A percentile compares a stretch with the other conserved stretches of the same genome.
phyloP scores from a whole-genome alignment of 1,140 invertebrate genomes.

The Pseudoatta argentina region DNA sequence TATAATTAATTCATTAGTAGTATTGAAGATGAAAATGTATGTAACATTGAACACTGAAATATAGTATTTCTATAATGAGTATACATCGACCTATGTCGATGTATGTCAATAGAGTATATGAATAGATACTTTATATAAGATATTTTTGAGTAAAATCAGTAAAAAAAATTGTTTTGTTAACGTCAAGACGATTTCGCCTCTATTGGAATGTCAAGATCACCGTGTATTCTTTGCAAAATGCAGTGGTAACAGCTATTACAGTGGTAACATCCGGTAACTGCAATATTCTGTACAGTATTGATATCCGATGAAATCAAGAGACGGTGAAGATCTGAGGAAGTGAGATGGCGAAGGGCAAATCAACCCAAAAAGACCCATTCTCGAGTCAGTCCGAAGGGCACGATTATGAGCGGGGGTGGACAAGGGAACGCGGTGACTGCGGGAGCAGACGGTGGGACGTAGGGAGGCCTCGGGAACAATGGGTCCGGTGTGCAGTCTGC shows the following conservation, averaged over 20 bases:
- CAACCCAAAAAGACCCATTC: not conserved
- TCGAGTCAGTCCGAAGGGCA: conserved; percentile 37
- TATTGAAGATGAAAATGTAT: too few relatives aligned
- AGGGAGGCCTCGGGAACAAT: conserved; percentile 77
- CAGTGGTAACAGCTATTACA: not conserved
- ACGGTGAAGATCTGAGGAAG: not conserved
- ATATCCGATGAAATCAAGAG: not conserved
- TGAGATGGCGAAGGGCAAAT: not conserved
- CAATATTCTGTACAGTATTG: conserved; percentile 15
- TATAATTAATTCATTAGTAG: too few relatives aligned
- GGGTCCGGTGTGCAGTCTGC: conserved; percentile 78
- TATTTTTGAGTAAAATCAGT: too few relatives aligned
- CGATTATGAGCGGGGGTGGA: not conserved
- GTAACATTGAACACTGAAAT: too few relatives aligned
- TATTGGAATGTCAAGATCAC: not conserved
- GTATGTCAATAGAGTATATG: too few relatives aligned
- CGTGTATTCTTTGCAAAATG: not conserved
- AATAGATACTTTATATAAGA: too few relatives aligned
- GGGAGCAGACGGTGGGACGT: conserved; percentile 28
- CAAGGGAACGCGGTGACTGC: not conserved
- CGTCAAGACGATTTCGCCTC: too few relatives aligned
- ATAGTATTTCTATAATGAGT: too few relatives aligned
- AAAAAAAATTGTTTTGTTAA: too few relatives aligned
- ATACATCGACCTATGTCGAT: too few relatives aligned
- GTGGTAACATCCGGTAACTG: not conserved